A percentile compares a stretch with the other conserved stretches of the same genome.
phyloP scores from a whole-genome alignment of 2,888 invertebrate species.

The Hybos culiciformis region DNA sequence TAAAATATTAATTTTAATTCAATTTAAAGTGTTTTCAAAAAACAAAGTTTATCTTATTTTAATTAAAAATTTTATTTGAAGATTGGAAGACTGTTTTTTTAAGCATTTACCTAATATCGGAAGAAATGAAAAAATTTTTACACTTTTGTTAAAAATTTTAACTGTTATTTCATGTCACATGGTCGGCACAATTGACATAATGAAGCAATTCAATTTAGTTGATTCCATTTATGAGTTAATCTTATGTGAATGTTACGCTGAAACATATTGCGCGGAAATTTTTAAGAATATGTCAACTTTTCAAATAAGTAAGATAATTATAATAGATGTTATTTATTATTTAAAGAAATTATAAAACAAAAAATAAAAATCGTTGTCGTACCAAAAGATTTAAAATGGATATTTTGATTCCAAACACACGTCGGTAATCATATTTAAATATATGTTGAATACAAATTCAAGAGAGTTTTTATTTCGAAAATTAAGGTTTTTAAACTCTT shows the following conservation, averaged over 20 bases:
- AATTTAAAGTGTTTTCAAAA: background rate
- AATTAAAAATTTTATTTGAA: background rate
- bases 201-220: slow-evolving; percentile 1
- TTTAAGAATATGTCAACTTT: background rate
- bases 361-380: background rate
- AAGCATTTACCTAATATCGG: background rate
- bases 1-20: background rate
- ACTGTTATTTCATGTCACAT: background rate
- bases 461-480: too few relatives aligned
- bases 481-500: too few relatives aligned
- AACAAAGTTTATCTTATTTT: background rate
- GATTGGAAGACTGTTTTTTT: slow-evolving; percentile 5
- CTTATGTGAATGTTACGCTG: background rate
- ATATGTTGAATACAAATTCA: too few relatives aligned
- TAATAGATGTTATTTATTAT: too few relatives aligned
- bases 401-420: background rate
- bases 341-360: background rate
- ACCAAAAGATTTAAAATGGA: background rate
- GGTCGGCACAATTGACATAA: background rate
- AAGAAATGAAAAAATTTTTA: background rate
- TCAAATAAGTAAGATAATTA: background rate
- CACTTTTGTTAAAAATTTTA: slow-evolving; percentile 1
- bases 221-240: background rate
- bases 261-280: background rate
- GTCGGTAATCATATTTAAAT: background rate